Evolutionary conservation across 2,113 vertebrate genomes (phyloP), one percentile per base, ranked within the genome.

Genomic region (Taurulus bubalis): DNA sequence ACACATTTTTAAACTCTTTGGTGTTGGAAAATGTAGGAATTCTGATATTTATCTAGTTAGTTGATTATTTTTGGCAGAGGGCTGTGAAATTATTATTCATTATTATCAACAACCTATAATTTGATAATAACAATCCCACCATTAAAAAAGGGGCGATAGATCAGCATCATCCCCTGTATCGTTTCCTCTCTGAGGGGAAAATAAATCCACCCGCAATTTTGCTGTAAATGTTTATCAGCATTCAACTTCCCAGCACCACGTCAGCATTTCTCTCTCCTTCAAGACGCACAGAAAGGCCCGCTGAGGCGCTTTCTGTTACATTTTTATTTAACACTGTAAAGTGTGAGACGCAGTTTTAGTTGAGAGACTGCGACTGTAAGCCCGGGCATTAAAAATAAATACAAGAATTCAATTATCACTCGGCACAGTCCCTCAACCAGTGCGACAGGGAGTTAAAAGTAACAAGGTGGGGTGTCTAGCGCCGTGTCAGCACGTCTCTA

Each of bases 401-500:
- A 78, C 63, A 84, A 84, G 47, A 81, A 87, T 90, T 93, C 87
- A 92, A 90, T 92, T 91, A 90, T 89, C 89, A 51, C 86, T 80
- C 47, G 0, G 67, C 42, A 20, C 79, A 68, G 76, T 86, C 79
- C 79, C 84, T 90, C 79, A 85, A 45, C 15, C 65, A 1, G 14
- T 40, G 80, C 3, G 71, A 87, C 85, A 82, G 72, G 70, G 78
- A 85, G 82, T 68, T 75, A 68, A 85, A 88, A 78, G 79, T 76
- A 80, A 81, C 85, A 63, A 40, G 71, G 75, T 0, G 12, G 45
- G 89, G 88, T 79, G 91, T 93, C 91, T 88, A 85, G 77, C 84
- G n/a, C 71, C 1, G 72, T 88, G 93, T 94, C 94, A 93, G 84
- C 90, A 79, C 68, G 88, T 95, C 94, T 95, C 93, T 94, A 94